phyloP scores from a whole-genome alignment of 2,888 invertebrate genomes.

The Phoenoteleia sp. region DNA sequence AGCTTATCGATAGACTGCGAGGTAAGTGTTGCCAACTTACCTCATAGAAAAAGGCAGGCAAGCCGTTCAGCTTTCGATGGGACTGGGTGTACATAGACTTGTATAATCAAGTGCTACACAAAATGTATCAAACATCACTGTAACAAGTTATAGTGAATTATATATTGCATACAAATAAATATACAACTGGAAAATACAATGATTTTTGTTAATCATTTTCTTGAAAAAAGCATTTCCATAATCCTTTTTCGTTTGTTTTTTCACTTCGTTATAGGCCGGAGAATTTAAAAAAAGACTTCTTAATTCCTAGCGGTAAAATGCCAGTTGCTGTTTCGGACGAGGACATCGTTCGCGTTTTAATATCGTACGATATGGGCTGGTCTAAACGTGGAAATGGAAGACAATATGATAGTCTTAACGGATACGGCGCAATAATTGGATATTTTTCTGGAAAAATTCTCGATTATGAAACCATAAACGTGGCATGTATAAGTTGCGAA shows the following conservation, averaged over 20 bases:
- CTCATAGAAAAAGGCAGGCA: too few relatives aligned
- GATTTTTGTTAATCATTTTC: too few relatives aligned
- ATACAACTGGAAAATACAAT: too few relatives aligned
- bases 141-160: too few relatives aligned
- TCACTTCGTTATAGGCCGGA: constrained; percentile 19
- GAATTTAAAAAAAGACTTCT: constrained; percentile 14
- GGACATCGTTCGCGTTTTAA: constrained; percentile 73
- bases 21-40: too few relatives aligned
- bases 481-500: constrained; percentile 74
- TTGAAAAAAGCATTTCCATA: too few relatives aligned
- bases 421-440: constrained; percentile 76
- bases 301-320: constrained; percentile 32
- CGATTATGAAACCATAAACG: constrained; percentile 72
- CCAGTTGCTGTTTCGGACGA: not conserved
- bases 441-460: constrained; percentile 74
- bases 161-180: too few relatives aligned
- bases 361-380: constrained; percentile 79
- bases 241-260: not conserved
- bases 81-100: too few relatives aligned
- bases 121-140: too few relatives aligned
- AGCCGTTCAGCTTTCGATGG: too few relatives aligned
- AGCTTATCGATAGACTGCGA: too few relatives aligned
- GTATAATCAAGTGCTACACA: too few relatives aligned
- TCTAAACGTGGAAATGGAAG: constrained; percentile 74
- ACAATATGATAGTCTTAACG: constrained; percentile 76